phyloP scores from a whole-genome alignment of 2,888 invertebrate genomes.

The Heliconius aoede region DNA sequence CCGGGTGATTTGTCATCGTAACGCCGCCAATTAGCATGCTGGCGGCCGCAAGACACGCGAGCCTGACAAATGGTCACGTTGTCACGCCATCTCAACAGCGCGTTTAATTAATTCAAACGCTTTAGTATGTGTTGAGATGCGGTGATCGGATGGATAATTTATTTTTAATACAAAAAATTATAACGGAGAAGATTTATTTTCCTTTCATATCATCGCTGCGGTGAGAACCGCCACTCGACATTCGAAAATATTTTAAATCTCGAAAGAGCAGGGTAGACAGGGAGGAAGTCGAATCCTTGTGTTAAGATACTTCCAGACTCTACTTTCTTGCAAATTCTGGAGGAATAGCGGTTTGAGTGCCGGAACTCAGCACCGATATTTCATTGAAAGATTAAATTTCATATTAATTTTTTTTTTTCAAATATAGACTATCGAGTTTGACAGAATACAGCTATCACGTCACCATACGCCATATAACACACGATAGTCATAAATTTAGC shows the following conservation, averaged over 20 bases:
- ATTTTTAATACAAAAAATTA: background rate
- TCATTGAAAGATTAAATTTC: too few species aligned
- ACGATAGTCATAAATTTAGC: too few species aligned
- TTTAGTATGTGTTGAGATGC: conserved; percentile 21
- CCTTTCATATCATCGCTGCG: background rate
- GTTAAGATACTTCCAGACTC: too few species aligned
- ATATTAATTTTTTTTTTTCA: too few species aligned
- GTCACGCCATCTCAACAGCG: conserved; percentile 48
- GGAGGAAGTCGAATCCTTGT: too few species aligned
- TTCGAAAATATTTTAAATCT: too few species aligned
- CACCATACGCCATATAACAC: background rate
- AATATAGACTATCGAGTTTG: too few species aligned
- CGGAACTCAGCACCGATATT: too few species aligned
- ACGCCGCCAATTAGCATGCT: conserved; percentile 48
- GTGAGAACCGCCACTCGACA: background rate
- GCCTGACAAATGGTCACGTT: conserved; percentile 46
- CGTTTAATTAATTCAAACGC: conserved; percentile 45
- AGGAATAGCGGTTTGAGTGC: too few species aligned
- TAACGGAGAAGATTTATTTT: background rate
- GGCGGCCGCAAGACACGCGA: conserved; percentile 44
- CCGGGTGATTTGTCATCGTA: conserved; percentile 49
- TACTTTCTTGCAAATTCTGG: too few species aligned
- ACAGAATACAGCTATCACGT: too few species aligned
- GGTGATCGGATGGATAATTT: background rate
- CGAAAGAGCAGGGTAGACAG: too few species aligned